Evolutionary conservation across 2,113 vertebrate genomes (phyloP), one percentile per base, ranked within the genome.

Genomic region (Hemiprocne comata): DNA sequence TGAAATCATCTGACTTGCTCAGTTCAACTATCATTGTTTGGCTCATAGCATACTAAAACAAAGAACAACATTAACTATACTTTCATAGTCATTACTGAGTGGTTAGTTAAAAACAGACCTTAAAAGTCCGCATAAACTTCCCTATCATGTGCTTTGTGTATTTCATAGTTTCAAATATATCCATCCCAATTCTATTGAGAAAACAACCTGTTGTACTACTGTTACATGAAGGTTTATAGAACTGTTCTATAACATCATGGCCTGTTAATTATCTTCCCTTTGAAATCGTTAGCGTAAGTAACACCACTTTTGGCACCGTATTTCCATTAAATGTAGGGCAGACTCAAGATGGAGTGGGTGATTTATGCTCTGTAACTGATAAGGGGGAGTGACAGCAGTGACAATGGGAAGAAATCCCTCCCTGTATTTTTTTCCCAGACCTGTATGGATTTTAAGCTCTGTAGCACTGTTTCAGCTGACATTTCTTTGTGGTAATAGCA

Each of bases 1-100:
- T 90, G 65, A 90, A 87, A 36, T 94, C 24, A 93, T 87, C 79
- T 53, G 60, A 58, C 79, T 84, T 80, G 57, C 66, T 81, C 34
- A 60, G 72, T 55, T 89, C 65, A 72, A 29, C 74, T 60, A 8
- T 51, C 54, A 31, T 64, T 64, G 13, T 66, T 83, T 94, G 79
- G 69, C 51, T 90, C 9, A 19, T 29, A 55, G 34, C 34, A 81
- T 31, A 48, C 38, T 55, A 64, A 87, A 91, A 51, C 34, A 69
- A 13, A 87, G 46, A 5, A 58, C 46, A 87, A 81, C 71, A 94
- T 66, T 67, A 26, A 93, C 85, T 91, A 60, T 70, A 90, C 78
- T 87, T 50, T 14, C 44, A 53, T 6, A 57, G 38, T 86, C 61
- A 66, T 87, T 82, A 54, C 40, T 54, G 61, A 79, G 33, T 25